Evolutionary conservation across 2,113 vertebrate genomes (phyloP), one percentile per base, ranked within the genome.

Genomic region (Podarcis raffonei): DNA sequence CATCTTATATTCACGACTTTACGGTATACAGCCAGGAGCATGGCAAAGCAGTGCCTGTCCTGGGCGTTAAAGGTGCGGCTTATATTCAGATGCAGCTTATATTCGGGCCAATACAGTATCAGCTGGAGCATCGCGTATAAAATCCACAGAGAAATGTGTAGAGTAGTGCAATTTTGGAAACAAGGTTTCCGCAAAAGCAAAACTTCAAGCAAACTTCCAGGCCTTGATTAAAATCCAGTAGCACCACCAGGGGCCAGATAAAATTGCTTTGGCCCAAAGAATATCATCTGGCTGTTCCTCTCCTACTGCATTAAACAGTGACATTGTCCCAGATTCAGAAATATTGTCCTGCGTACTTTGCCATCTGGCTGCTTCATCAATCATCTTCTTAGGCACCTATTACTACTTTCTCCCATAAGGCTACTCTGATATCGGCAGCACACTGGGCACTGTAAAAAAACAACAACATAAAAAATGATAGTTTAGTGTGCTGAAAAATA

Each of bases 301-400:
- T 87, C 35, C 23, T 72, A 9, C 23, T 30, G 48, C 39, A 62
- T 22, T 81, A 72, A 74, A 71, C 30, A 72, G 23, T 37, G 27
- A 77, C 74, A n/a, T 42, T 77, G 16, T 77, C 57, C 74, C 53
- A 69, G 65, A 25, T 87, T 87, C 42, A 69, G 30, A 87, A 81
- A 57, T 30, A 87, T 71, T 74, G 48, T 30, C 57, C 7, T 72
- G 32, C 39, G 23, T 48, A 79, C 65, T 82, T 72, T 39, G 62
- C 86, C 86, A 82, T 81, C 86, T 87, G 86, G 78, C 35, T 39
- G n/a, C 22, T 11, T n/a, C 68, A 42, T 87, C 68, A 74, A 18
- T 74, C 74, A 78, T 30, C 25, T 39, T 69, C 22, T 69, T 72
- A 35, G 78, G 18, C 35, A 74, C 42, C 27, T 74, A 39, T 35